These are phyloP conservation scores for Zapus hudsonius DNA, from an alignment of 2,113 vertebrate genomes.

Conservation along the genomic window DNA sequence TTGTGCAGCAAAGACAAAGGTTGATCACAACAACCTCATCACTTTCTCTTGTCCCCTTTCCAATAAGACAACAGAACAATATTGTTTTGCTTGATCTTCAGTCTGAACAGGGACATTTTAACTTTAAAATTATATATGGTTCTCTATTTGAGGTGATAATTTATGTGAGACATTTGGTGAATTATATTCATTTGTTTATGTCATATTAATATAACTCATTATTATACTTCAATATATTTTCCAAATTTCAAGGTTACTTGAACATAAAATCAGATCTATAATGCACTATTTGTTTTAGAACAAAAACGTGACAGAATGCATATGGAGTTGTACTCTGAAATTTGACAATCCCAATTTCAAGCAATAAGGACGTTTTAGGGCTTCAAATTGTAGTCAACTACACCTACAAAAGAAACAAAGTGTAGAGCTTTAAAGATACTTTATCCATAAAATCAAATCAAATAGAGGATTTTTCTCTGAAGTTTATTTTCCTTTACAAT, in stretches of 20 bases:
- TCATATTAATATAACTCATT: not conserved
- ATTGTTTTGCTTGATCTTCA: not conserved
- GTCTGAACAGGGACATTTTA: not conserved
- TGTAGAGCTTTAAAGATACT: not conserved
- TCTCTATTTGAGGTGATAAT: not conserved
- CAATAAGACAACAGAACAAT: too few relatives aligned
- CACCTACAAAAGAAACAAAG: not conserved
- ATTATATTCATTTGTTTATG: not conserved
- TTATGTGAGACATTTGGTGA: not conserved
- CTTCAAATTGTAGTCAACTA: not conserved
- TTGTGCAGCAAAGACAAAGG: too few relatives aligned
- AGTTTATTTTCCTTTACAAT: not conserved
- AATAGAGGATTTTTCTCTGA: not conserved
- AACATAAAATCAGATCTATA: not conserved
- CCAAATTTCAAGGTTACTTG: not conserved
- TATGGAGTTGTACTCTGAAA: not conserved
- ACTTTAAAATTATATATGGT: not conserved
- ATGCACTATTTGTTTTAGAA: constrained; percentile 2
- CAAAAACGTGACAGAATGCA: not conserved
- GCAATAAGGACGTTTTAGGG: not conserved
- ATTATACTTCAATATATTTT: not conserved
- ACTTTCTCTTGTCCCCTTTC: too few relatives aligned
- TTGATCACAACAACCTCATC: too few relatives aligned
- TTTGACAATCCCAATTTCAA: not conserved
- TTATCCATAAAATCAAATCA: not conserved